Percentiles rank a stretch among this genome's conserved stretches.
phyloP scores from a whole-genome alignment of 2,888 invertebrate genomes.

The Drosophila barbarae region DNA sequence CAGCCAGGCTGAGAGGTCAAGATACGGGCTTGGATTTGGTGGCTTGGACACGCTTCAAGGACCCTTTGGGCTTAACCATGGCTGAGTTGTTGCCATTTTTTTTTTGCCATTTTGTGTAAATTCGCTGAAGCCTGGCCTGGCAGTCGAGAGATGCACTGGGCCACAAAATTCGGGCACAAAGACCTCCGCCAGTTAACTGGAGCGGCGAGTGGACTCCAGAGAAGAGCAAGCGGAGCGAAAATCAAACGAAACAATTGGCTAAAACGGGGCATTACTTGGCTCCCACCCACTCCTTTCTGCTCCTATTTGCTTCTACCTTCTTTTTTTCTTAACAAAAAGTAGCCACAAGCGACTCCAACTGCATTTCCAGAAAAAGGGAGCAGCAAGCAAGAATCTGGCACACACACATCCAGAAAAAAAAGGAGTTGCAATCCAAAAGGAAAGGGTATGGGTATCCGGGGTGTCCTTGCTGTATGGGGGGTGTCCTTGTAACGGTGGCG shows the following conservation, averaged over 20 bases:
- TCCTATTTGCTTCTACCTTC: background rate
- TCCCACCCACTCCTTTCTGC: no score
- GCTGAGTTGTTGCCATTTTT: constrained; percentile 10
- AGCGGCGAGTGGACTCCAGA: constrained; percentile 19
- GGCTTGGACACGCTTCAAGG: constrained; percentile 59
- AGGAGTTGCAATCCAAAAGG: background rate
- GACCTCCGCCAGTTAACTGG: constrained; percentile 9
- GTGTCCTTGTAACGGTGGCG: constrained; percentile 9
- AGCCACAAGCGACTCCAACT: background rate
- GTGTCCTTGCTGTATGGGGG: background rate
- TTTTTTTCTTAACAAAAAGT: background rate
- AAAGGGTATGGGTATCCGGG: background rate
- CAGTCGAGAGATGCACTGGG: constrained; percentile 46
- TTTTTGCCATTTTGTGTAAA: background rate
- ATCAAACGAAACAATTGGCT: constrained; percentile 36
- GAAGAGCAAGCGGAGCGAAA: constrained; percentile 20
- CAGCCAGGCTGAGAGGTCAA: constrained; percentile 17
- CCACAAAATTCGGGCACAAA: constrained; percentile 63
- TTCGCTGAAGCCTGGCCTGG: constrained; percentile 53
- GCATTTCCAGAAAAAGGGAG: constrained; percentile 24
- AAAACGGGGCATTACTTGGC: constrained; percentile 37
- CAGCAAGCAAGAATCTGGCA: constrained; percentile 26
- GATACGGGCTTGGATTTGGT: constrained; percentile 15
- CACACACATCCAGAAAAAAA: constrained; percentile 10
- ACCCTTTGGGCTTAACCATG: constrained; percentile 32